A percentile compares a stretch with the other conserved stretches of the same genome.
Conservation (phyloP, 37 sponge, comb jelly and placozoan genomes). For the Bolinopsis microptera region DNA sequence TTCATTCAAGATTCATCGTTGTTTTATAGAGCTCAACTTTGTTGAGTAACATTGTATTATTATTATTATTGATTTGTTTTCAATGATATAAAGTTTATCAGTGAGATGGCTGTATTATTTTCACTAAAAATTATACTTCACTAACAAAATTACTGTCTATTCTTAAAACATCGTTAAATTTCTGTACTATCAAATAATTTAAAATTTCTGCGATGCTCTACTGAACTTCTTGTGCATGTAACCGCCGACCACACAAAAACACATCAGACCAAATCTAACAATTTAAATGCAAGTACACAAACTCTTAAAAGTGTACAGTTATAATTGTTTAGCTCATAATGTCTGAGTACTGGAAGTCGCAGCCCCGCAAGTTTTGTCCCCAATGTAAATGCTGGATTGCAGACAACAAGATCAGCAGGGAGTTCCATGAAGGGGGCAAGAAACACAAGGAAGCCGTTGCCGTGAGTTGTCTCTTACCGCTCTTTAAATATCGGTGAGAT, state of each 20-base stretch:
- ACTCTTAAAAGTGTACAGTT: background rate
- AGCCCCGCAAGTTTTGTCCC: constrained; percentile 29
- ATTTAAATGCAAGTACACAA: background rate
- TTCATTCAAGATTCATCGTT: no score
- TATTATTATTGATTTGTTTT: background rate
- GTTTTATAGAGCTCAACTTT: background rate
- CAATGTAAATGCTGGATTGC: constrained; percentile 35
- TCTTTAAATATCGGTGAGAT: no score
- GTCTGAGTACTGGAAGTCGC: constrained; percentile 18
- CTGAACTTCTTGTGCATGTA: background rate
- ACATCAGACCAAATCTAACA: background rate
- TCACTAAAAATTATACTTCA: no score
- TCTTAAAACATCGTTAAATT: no score
- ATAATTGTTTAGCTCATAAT: background rate
- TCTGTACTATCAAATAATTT: no score
- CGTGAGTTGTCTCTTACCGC: background rate
- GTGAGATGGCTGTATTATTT: no score
- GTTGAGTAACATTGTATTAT: background rate
- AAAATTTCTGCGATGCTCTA: no score
- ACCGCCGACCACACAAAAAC: no score
- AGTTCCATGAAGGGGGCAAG: constrained; percentile 37
- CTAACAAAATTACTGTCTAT: no score
- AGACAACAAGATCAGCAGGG: background rate
- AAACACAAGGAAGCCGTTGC: constrained; percentile 42
- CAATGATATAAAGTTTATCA: background rate